Evolutionary conservation across 2,888 invertebrate species (phyloP).

Genomic region (Amphipoea oculea): DNA sequence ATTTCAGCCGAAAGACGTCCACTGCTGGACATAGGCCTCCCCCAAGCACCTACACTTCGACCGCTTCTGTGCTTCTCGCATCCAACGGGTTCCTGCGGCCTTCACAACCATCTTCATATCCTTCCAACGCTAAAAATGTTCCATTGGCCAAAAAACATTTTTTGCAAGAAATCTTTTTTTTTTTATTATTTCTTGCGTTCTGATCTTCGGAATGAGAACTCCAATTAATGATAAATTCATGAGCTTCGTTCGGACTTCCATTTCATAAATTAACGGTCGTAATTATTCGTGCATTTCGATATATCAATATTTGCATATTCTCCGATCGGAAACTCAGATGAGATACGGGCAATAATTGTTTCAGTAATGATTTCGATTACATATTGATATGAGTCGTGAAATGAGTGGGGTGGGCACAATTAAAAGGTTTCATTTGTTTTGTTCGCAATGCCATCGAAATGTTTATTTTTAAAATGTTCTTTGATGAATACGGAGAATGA

Average conservation of each 20-base stretch:
- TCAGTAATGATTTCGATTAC: conserved; percentile 8
- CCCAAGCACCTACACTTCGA: not conserved
- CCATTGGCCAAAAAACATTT: not conserved
- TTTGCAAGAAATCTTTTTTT: not conserved
- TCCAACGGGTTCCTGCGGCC: not conserved
- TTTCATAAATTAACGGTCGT: conserved; percentile 11
- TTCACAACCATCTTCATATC: not conserved
- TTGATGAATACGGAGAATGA: not conserved
- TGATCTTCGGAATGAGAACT: not conserved
- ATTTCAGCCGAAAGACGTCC: not conserved
- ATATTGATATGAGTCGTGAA: not conserved
- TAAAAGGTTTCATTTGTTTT: not conserved
- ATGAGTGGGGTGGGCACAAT: not conserved
- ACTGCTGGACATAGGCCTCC: not conserved
- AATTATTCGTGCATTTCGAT: conserved; percentile 21
- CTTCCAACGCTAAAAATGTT: not conserved
- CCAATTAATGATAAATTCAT: conserved; percentile 11
- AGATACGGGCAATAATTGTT: conserved; percentile 7
- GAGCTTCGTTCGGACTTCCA: not conserved
- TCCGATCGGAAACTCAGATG: conserved; percentile 5
- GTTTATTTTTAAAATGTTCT: not conserved
- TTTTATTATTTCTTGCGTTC: not conserved
- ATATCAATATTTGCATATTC: conserved; percentile 27
- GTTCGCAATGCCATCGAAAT: no score
- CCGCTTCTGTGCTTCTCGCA: not conserved